Evolutionary conservation across 2,797 vertebrate genomes (phyloP), one percentile per base, ranked within the genome.

Genomic region (Eulemur mongoz): DNA sequence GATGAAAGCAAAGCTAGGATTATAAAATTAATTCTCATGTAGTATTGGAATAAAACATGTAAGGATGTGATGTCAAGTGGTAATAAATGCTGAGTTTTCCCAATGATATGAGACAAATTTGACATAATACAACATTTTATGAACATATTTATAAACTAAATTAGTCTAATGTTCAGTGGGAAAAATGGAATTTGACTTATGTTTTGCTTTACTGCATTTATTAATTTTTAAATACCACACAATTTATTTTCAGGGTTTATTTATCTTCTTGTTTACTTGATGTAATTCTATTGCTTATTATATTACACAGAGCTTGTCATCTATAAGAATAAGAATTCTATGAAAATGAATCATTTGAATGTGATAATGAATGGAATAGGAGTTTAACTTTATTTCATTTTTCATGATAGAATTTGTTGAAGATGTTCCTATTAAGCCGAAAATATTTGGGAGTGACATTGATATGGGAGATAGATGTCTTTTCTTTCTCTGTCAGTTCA

Each of bases 161-260:
- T 97, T 96, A 96, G 75, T 97, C 89, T 95, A 96, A 93, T 87
- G 76, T 57, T 89, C 80, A 90, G 50, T 96, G 81, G 61, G 65
- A 80, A 93, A 97, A 98, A 96, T 92, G 61, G 93, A 87, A 97
- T 92, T 92, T 98, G 20, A 98, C 98, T 98, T 98, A 96, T 98
- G 89, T 94, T 96, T 96, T 97, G 93, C 52, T 96, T 98, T 95
- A 95, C 54, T 96, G 73, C 70, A 96, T 96, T 91, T 95, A 63
- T 96, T 97, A 95, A 89, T 87, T 95, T 96, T 96, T 94, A 93
- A 97, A 73, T 93, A 93, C 40, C 81, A 50, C 23, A 54, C 73
- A 81, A 72, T 67, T 97, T 75, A 7, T 89, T 95, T 93, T 96
- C 65, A 94, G 50, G 25, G 25, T 73, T 92, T 96, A 93, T 89